A percentile compares a stretch with the other conserved stretches of the same genome.
These are phyloP conservation scores for Callorhinus ursinus DNA, from an alignment of 2,113 vertebrate genomes.

Conservation along the genomic window DNA sequence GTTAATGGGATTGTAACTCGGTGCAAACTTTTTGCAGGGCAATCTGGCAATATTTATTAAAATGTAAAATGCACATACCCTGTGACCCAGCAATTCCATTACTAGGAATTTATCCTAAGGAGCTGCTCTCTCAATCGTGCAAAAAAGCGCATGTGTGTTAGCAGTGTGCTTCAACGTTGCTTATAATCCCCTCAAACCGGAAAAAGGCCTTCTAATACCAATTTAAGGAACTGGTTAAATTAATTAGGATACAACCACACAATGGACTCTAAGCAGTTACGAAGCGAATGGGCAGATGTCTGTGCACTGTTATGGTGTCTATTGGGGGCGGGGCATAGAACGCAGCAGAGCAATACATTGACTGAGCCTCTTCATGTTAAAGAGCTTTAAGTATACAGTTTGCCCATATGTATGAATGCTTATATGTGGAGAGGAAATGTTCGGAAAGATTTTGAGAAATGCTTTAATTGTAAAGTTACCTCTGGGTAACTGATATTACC, in stretches of 20 bases:
- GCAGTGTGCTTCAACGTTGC: background rate
- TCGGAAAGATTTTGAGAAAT: background rate
- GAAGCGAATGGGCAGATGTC: background rate
- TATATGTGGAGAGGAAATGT: background rate
- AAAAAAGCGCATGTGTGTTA: background rate
- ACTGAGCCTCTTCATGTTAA: accelerated
- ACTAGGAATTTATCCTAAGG: constrained; percentile 36
- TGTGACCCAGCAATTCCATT: constrained; percentile 45
- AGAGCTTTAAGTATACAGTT: background rate
- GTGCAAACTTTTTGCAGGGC: constrained; percentile 2
- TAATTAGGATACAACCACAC: background rate
- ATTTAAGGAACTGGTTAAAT: background rate
- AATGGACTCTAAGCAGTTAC: too few relatives aligned
- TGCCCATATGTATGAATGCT: background rate
- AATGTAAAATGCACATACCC: constrained; percentile 51
- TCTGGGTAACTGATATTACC: background rate
- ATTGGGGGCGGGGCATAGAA: background rate
- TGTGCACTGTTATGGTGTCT: background rate
- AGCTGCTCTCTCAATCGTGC: background rate
- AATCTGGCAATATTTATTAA: constrained; percentile 70
- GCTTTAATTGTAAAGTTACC: background rate
- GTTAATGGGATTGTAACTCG: constrained; percentile 58
- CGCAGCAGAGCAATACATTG: accelerated
- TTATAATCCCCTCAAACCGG: background rate
- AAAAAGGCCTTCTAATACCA: background rate